These are phyloP conservation scores for Todiramphus saurophagus DNA, from an alignment of 2,113 vertebrate species.

Conservation along the genomic window DNA sequence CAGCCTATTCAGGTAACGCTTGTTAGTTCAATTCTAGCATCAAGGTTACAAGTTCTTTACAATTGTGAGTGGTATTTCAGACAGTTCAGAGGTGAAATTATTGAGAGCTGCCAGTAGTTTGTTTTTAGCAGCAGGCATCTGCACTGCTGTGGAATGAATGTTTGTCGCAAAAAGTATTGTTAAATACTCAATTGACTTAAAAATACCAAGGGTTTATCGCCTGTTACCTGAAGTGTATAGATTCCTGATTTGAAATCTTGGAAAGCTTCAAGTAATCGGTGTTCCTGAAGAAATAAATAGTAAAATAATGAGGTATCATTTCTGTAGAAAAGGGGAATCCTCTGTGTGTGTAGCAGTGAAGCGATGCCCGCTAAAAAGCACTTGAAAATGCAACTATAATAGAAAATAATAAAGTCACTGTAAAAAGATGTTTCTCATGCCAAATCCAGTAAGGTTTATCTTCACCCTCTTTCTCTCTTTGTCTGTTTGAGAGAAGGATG, in stretches of 20 bases:
- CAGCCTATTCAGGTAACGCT: neutral
- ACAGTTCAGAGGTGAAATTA: neutral
- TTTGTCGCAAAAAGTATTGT: neutral
- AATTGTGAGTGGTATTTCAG: neutral
- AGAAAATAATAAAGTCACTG: neutral
- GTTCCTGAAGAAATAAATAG: neutral
- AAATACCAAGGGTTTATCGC: neutral
- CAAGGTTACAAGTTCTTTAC: neutral
- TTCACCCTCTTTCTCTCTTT: conserved; percentile 18
- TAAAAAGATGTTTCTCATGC: conserved; percentile 9
- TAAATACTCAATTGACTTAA: neutral
- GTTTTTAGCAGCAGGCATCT: neutral
- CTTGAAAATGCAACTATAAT: neutral
- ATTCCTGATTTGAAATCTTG: neutral
- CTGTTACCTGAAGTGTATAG: neutral
- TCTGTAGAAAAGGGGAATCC: neutral
- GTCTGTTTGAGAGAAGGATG: conserved; percentile 4
- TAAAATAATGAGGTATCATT: neutral
- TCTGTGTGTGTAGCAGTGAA: neutral
- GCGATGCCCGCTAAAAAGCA: neutral
- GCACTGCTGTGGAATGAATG: neutral
- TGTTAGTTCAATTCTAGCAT: neutral
- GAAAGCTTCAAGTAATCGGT: neutral
- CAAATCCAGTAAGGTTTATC: conserved; percentile 50
- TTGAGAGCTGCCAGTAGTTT: neutral